Evolutionary conservation across 1,140 invertebrate species (phyloP).

Genomic region (Palaemon carinicauda): DNA sequence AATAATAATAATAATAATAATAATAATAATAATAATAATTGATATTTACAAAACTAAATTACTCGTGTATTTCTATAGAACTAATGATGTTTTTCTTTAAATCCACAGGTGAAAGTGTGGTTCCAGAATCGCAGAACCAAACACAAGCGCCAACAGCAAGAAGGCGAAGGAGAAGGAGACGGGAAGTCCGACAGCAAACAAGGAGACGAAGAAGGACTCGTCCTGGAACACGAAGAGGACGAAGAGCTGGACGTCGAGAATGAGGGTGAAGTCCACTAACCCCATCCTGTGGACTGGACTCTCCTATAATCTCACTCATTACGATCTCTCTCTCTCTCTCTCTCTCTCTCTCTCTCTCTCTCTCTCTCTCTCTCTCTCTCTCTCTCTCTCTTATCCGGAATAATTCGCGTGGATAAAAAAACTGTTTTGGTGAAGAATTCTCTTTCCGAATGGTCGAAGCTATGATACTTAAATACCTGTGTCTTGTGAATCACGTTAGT

Average conservation of each 20-base stretch:
- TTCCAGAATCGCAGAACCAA: conserved; percentile 98
- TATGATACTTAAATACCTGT: too few species aligned
- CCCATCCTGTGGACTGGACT: not conserved
- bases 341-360: too few species aligned
- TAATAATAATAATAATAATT: too few species aligned
- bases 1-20: too few species aligned
- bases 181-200: conserved; percentile 26
- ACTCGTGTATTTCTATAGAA: not conserved
- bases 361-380: too few species aligned
- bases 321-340: not conserved
- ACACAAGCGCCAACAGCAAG: conserved; percentile 95
- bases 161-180: conserved; percentile 80
- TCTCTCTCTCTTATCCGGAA: too few species aligned
- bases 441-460: too few species aligned
- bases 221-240: conserved; percentile 48
- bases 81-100: not conserved
- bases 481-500: too few species aligned
- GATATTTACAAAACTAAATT: too few species aligned
- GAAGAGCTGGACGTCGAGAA: conserved; percentile 49
- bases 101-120: conserved; percentile 95
- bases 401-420: too few species aligned
- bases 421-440: too few species aligned
- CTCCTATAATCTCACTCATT: not conserved
- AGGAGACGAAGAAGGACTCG: conserved; percentile 44
- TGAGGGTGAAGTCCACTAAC: conserved; percentile 34